Evolutionary conservation across 1,140 invertebrate species (phyloP).

Genomic region (Helicorthomorpha holstii): DNA sequence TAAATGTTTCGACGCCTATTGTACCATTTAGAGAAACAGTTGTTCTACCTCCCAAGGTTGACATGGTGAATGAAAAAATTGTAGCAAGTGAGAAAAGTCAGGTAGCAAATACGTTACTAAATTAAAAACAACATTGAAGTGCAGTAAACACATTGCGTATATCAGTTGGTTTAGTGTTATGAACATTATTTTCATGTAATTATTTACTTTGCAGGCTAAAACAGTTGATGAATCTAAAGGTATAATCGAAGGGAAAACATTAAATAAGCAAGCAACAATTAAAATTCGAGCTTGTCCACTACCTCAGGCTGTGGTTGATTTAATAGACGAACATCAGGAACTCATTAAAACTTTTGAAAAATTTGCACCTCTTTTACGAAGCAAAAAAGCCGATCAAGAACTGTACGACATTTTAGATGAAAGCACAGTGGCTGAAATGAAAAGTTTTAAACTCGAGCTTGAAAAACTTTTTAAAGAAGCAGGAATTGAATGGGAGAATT

Average conservation of each 20-base stretch:
- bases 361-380: background rate
- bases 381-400: background rate
- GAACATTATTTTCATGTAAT: background rate
- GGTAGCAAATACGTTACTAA: background rate
- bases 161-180: background rate
- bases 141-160: too few species aligned
- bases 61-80: conserved; percentile 79
- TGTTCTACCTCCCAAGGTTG: conserved; percentile 57
- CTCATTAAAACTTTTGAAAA: conserved; percentile 27
- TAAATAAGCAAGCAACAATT: conserved; percentile 52
- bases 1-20: conserved; percentile 85
- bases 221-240: conserved; percentile 13
- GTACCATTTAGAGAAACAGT: conserved; percentile 92
- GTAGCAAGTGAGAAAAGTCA: conserved; percentile 19
- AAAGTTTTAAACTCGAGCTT: conserved; percentile 45
- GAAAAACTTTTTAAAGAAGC: conserved; percentile 38
- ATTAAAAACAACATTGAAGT: background rate
- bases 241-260: conserved; percentile 41
- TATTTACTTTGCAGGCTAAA: conserved; percentile 4
- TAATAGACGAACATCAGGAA: conserved; percentile 43
- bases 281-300: conserved; percentile 62
- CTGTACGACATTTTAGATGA: conserved; percentile 18
- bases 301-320: conserved; percentile 47
- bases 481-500: conserved; percentile 34
- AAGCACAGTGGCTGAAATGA: conserved; percentile 35